Evolutionary conservation across 2,113 vertebrate species (phyloP), one percentile per base, ranked within the genome.

Genomic region (Ifrita kowaldi): DNA sequence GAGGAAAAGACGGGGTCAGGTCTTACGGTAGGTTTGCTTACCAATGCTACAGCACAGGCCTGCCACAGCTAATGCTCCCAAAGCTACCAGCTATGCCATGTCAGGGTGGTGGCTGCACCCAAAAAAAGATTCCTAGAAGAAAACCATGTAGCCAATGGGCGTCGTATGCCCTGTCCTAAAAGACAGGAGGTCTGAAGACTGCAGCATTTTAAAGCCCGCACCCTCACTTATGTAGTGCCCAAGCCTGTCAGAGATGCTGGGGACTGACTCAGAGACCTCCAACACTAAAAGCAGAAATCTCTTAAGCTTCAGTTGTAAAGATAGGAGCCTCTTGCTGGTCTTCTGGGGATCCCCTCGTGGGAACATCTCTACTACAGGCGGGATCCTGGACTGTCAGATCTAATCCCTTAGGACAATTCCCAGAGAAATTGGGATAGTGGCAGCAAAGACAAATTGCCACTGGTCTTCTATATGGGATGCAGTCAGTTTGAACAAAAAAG

Each of bases 391-490:
- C 69, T 13, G 15, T 88, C 79, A 92, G 60, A 84, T 82, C 80
- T 86, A 90, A 93, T 94, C 79, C 92, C 47, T 30, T 8, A 57
- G 28, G 85, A 74, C 47, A 60, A 7, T 64, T 89, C 69, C 80
- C 73, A 82, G 14, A 81, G 52, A 93, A 94, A 79, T 15, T 0
- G 0, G n/a, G 27, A 37, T 27, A 74, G 53, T 8, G 28, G 87
- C 59, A 87, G 47, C 35, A 89, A 92, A 68, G 79, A 75, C 76
- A 89, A 81, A 71, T 75, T 79, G 73, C 50, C 74, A 53, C 53
- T 37, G 62, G 69, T 84, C 49, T 82, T 90, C 73, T 64, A 30
- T 39, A 73, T 5, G 53, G 41, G 69, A 78, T 60, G 60, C 19
- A 84, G 78, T n/a, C 0, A 0, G 47, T 57, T 83, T 75, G 75